phyloP scores from a whole-genome alignment of 1,140 invertebrate species.

The Delia radicum region DNA sequence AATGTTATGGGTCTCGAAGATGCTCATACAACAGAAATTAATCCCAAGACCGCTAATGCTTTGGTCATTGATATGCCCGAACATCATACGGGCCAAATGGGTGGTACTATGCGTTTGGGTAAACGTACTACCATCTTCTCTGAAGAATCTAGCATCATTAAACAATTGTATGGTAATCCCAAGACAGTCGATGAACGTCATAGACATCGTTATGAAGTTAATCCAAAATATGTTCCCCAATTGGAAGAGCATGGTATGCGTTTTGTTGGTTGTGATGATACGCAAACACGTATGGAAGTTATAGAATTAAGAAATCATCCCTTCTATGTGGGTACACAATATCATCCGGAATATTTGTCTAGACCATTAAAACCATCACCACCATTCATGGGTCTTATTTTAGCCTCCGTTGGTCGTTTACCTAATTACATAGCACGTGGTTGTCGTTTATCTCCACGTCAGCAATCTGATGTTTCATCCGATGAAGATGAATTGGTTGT shows the following conservation, averaged over 20 bases:
- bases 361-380: conserved; percentile 91
- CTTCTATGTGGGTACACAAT: conserved; percentile 95
- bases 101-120: conserved; percentile 97
- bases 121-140: conserved; percentile 84
- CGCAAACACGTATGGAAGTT: conserved; percentile 82
- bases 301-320: conserved; percentile 75
- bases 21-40: conserved; percentile 88
- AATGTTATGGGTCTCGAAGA: conserved; percentile 77
- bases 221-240: conserved; percentile 78
- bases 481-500: conserved; percentile 57
- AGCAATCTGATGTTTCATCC: conserved; percentile 69
- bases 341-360: conserved; percentile 96
- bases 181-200: conserved; percentile 92
- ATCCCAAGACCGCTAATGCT: conserved; percentile 70
- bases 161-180: conserved; percentile 80
- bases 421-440: conserved; percentile 69
- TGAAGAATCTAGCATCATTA: conserved; percentile 60
- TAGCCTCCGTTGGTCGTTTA: conserved; percentile 80
- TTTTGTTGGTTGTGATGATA: conserved; percentile 85
- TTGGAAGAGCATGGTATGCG: conserved; percentile 82
- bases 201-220: conserved; percentile 94
- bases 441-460: conserved; percentile 68
- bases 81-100: conserved; percentile 88
- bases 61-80: conserved; percentile 99
- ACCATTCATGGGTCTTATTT: conserved; percentile 91